These are phyloP conservation scores for Scaptomyza montana DNA, from an alignment of 1,140 invertebrate species.

Conservation along the genomic window DNA sequence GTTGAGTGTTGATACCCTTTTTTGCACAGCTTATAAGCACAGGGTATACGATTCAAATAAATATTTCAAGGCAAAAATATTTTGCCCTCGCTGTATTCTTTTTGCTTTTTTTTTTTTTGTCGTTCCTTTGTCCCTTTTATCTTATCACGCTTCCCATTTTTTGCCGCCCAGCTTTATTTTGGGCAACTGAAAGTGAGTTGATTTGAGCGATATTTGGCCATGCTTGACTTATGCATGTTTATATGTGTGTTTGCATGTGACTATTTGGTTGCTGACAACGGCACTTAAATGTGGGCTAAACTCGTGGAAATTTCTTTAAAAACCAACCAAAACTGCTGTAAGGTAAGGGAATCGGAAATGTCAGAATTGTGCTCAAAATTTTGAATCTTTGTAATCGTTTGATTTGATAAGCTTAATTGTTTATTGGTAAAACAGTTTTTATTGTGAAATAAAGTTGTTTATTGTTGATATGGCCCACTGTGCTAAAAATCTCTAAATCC, in stretches of 20 bases:
- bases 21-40: background rate
- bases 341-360: conserved; percentile 11
- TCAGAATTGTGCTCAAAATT: conserved; percentile 14
- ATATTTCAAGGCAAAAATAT: conserved; percentile 69
- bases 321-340: conserved; percentile 1
- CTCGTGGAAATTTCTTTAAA: conserved; percentile 17
- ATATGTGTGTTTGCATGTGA: background rate
- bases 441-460: too few relatives aligned
- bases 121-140: conserved; percentile 19
- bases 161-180: conserved; percentile 43
- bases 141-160: conserved; percentile 12
- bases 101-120: conserved; percentile 16
- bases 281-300: conserved; percentile 63
- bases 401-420: too few relatives aligned
- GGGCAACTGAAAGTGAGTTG: conserved; percentile 62
- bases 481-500: background rate
- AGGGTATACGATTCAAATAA: conserved; percentile 56
- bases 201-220: conserved; percentile 10
- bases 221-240: conserved; percentile 23
- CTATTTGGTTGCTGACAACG: conserved; percentile 44
- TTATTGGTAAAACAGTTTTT: too few relatives aligned
- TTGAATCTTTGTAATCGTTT: too few relatives aligned
- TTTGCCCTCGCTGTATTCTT: conserved; percentile 32
- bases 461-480: conserved; percentile 13
- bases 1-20: background rate